A percentile compares a stretch with the other conserved stretches of the same genome.
phyloP scores from a whole-genome alignment of 2,797 vertebrate genomes.

The Mormyrus proboscirostris region DNA sequence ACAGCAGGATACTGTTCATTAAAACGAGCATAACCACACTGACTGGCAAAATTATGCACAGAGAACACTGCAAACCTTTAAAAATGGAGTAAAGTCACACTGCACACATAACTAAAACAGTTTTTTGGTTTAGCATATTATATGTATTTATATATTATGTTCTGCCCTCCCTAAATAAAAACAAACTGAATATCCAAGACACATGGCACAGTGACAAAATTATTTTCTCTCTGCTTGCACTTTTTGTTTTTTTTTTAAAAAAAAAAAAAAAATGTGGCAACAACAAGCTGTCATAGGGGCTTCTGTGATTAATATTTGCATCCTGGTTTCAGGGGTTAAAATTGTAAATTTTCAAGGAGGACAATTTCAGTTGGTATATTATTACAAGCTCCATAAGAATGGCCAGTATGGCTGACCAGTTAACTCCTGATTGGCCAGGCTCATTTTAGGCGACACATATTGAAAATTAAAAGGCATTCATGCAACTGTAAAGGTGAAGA shows the following conservation, averaged over 20 bases:
- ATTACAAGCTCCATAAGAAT: not conserved
- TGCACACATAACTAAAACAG: not conserved
- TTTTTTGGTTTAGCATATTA: not conserved
- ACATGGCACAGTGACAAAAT: not conserved
- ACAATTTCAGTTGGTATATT: not conserved
- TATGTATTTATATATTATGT: not conserved
- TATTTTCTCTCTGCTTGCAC: not conserved
- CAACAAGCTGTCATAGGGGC: not conserved
- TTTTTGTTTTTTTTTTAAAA: not conserved
- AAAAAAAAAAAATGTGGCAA: not conserved
- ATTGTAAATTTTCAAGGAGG: not conserved
- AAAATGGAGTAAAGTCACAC: not conserved
- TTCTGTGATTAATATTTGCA: not conserved
- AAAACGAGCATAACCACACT: not conserved
- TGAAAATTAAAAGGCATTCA: not conserved
- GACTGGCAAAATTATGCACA: not conserved
- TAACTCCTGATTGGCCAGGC: not conserved
- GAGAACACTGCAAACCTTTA: not conserved
- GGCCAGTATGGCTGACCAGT: not conserved
- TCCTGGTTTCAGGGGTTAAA: not conserved
- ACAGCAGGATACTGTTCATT: not conserved
- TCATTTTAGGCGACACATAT: not conserved
- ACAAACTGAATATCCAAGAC: not conserved
- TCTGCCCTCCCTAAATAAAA: not conserved
- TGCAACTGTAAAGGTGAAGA: slow-evolving; percentile 4